A percentile compares a stretch with the other conserved stretches of the same genome.
These are phyloP conservation scores for Euwallacea fornicatus DNA, from an alignment of 1,140 invertebrate species.

Conservation along the genomic window DNA sequence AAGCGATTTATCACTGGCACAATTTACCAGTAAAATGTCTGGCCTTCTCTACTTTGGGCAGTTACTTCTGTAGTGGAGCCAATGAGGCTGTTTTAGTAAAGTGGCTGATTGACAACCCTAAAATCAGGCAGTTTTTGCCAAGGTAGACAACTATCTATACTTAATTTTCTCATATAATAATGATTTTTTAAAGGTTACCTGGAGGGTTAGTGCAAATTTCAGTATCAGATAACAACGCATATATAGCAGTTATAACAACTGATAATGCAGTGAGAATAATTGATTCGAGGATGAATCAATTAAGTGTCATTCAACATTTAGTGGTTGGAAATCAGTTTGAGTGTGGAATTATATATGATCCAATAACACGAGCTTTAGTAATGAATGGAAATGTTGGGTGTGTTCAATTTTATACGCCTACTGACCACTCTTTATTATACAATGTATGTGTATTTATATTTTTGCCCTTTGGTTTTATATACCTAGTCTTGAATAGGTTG, in stretches of 20 bases:
- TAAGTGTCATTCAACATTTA: constrained; percentile 69
- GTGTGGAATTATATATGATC: constrained; percentile 68
- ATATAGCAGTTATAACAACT: constrained; percentile 67
- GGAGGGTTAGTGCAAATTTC: constrained; percentile 69
- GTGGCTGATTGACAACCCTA: constrained; percentile 65
- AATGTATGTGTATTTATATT: constrained; percentile 64
- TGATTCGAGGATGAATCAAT: constrained; percentile 61
- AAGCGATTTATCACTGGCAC: constrained; percentile 78
- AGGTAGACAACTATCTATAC: constrained; percentile 48
- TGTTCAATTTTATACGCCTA: constrained; percentile 77
- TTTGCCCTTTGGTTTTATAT: background rate
- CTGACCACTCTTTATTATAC: constrained; percentile 68
- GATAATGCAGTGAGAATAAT: constrained; percentile 77
- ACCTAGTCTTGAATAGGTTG: constrained; percentile 62
- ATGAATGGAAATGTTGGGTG: constrained; percentile 78
- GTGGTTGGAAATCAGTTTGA: constrained; percentile 64
- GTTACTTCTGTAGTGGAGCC: constrained; percentile 72
- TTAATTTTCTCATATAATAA: too few species aligned
- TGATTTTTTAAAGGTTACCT: constrained; percentile 55
- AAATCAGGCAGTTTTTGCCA: constrained; percentile 69
- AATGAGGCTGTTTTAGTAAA: constrained; percentile 79
- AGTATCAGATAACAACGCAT: constrained; percentile 65
- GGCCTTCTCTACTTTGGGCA: constrained; percentile 69
- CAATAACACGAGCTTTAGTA: constrained; percentile 66
- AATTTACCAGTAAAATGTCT: constrained; percentile 70